Evolutionary conservation across 2,113 vertebrate species (phyloP).

Genomic region (Holacanthus passer): DNA sequence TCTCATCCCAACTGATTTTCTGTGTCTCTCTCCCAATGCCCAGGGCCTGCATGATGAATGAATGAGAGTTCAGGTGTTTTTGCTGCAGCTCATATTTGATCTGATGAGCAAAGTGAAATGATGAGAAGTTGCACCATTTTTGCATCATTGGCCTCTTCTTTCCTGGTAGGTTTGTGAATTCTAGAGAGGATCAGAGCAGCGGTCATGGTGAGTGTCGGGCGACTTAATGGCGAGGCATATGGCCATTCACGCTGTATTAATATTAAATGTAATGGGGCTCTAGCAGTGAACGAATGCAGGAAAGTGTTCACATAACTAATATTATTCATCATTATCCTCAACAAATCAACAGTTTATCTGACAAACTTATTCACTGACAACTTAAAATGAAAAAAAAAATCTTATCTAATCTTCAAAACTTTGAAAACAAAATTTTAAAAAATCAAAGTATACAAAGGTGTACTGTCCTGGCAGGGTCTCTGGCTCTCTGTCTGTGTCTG

Average conservation of each 20-base stretch:
- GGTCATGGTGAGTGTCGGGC: not conserved
- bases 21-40: conserved; percentile 3
- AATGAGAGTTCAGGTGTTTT: conserved; percentile 43
- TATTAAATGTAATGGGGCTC: not conserved
- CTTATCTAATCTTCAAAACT: not conserved
- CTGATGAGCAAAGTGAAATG: conserved; percentile 12
- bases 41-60: conserved; percentile 19
- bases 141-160: conserved; percentile 33
- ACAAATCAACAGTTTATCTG: too few relatives aligned
- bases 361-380: not conserved
- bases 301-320: not conserved
- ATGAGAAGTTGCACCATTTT: conserved; percentile 41
- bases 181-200: not conserved
- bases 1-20: not conserved
- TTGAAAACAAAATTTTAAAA: not conserved
- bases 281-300: not conserved
- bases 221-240: not conserved
- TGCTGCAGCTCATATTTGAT: conserved; percentile 38
- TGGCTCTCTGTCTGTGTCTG: not conserved
- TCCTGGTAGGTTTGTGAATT: conserved; percentile 28
- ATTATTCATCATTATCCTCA: not conserved
- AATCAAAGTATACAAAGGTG: not conserved
- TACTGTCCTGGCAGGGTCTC: not conserved
- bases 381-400: not conserved
- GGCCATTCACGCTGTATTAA: not conserved